Evolutionary conservation across 2,113 vertebrate species (phyloP).

Genomic region (Tor tambroides): DNA sequence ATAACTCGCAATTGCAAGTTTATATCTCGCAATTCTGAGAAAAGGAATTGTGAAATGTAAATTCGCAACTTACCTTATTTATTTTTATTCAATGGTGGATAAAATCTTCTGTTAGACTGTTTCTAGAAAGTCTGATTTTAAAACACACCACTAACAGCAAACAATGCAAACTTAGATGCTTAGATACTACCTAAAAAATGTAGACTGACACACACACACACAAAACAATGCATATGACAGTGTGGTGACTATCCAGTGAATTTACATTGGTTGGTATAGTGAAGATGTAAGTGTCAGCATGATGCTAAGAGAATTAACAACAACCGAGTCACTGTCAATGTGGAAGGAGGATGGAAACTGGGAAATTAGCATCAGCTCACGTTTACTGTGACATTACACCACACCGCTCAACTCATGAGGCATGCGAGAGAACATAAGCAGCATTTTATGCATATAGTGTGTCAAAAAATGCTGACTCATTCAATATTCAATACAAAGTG

Average conservation of each 20-base stretch:
- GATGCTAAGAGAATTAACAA: background rate
- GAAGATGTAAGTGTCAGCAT: background rate
- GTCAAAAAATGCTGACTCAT: background rate
- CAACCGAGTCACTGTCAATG: background rate
- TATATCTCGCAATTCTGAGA: no score
- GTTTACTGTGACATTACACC: background rate
- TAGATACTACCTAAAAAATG: background rate
- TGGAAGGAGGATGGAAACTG: background rate
- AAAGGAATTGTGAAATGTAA: background rate
- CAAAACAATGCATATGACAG: background rate
- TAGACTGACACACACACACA: background rate
- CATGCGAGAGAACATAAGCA: background rate
- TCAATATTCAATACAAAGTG: background rate
- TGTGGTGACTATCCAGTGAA: background rate
- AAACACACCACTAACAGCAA: background rate
- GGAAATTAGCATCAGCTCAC: background rate
- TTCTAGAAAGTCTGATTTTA: background rate
- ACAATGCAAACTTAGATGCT: background rate
- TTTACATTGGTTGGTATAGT: background rate
- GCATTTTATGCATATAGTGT: background rate
- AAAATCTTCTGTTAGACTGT: background rate
- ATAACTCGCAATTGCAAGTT: no score
- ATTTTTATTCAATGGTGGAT: background rate
- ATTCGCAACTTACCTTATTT: background rate
- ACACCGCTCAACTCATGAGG: background rate